Evolutionary conservation across 1,140 invertebrate species (phyloP).

Genomic region (Lethrus apterus): DNA sequence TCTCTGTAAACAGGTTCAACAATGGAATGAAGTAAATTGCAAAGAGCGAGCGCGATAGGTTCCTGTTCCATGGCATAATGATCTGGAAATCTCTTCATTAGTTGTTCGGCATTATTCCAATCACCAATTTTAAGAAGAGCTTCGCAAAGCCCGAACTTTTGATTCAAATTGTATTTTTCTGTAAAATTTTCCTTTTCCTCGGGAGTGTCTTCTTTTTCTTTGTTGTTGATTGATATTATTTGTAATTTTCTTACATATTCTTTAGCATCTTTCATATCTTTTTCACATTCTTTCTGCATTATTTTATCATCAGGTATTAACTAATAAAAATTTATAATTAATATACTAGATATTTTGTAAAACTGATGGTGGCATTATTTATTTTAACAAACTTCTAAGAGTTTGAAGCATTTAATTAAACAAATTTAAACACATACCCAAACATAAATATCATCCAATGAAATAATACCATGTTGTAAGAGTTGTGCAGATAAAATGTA

Average conservation of each 20-base stretch:
- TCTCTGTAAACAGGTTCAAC: constrained; percentile 85
- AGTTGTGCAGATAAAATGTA: constrained; percentile 86
- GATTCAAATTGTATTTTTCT: constrained; percentile 73
- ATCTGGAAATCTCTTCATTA: constrained; percentile 78
- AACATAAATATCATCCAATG: constrained; percentile 80
- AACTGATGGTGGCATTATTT: not conserved
- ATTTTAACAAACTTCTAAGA: not conserved
- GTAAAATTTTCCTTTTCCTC: constrained; percentile 61
- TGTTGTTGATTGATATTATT: constrained; percentile 76
- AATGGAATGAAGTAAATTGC: constrained; percentile 72
- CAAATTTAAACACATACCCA: constrained; percentile 59
- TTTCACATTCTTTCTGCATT: constrained; percentile 75
- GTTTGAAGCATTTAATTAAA: not conserved
- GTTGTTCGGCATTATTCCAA: constrained; percentile 74
- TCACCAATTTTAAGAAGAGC: constrained; percentile 82
- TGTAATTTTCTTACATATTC: constrained; percentile 82
- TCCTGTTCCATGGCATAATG: constrained; percentile 70
- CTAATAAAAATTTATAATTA: constrained; percentile 43
- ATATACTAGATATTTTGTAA: not conserved
- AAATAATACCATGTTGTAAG: constrained; percentile 79
- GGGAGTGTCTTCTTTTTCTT: constrained; percentile 64
- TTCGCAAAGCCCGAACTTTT: constrained; percentile 89
- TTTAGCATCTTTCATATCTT: constrained; percentile 74
- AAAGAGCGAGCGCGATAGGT: constrained; percentile 72
- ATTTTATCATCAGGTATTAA: constrained; percentile 75